A percentile compares a stretch with the other conserved stretches of the same genome.
phyloP scores from a whole-genome alignment of 2,888 invertebrate species.

The Drosophila setosimentum region DNA sequence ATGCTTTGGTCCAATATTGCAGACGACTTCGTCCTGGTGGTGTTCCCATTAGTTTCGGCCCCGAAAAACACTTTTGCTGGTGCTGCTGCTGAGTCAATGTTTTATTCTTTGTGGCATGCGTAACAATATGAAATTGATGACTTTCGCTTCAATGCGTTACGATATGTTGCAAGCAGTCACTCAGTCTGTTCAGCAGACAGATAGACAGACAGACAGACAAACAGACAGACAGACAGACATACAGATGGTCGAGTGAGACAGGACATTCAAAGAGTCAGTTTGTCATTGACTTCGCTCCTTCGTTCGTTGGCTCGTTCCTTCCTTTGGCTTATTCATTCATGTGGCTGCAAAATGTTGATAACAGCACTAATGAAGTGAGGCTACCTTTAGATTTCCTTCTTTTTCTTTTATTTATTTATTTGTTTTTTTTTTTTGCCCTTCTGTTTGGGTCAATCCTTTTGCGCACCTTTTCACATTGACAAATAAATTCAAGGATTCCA shows the following conservation, averaged over 20 bases:
- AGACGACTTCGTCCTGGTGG: conserved; percentile 44
- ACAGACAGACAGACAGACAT: conserved; percentile 22
- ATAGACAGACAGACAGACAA: conserved; percentile 5
- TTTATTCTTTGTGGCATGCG: conserved; percentile 73
- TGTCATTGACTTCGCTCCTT: conserved; percentile 29
- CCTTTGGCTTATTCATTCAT: conserved; percentile 50
- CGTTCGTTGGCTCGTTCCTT: conserved; percentile 45
- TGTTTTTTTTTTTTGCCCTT: neutral
- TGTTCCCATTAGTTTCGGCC: conserved; percentile 60
- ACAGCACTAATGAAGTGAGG: conserved; percentile 78
- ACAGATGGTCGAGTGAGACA: conserved; percentile 23
- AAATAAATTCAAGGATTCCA: conserved; percentile 63
- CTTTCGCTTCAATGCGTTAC: conserved; percentile 76
- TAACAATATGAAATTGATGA: conserved; percentile 82
- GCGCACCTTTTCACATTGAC: conserved; percentile 76
- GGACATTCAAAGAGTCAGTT: conserved; percentile 14
- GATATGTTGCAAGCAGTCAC: conserved; percentile 68
- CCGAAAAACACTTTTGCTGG: neutral
- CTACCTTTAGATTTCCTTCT: conserved; percentile 60
- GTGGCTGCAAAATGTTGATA: conserved; percentile 76
- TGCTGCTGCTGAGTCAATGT: conserved; percentile 28
- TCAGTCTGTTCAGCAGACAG: conserved; percentile 37
- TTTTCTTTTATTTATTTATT: neutral
- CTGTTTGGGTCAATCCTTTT: conserved; percentile 61
- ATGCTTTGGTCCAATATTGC: conserved; percentile 50